phyloP scores from a whole-genome alignment of 2,113 vertebrate genomes.

The Gymnarchus niloticus region DNA sequence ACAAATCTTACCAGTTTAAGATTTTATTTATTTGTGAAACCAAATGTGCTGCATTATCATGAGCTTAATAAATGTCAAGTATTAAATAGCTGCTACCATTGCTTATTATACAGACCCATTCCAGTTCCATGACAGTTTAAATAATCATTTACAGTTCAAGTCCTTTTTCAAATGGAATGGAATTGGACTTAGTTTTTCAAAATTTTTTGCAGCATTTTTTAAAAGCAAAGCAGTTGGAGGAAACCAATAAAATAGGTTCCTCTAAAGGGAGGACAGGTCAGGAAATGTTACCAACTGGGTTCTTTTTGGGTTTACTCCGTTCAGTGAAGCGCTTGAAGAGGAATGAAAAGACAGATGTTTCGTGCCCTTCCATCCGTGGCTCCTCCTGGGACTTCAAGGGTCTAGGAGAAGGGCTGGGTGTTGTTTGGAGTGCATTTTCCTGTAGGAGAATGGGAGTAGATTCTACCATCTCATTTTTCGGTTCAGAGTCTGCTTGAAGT shows the following conservation, averaged over 20 bases:
- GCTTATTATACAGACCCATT: background rate
- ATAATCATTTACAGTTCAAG: background rate
- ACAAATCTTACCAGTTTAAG: background rate
- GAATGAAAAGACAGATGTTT: slow-evolving; percentile 42
- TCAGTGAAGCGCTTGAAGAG: slow-evolving; percentile 61
- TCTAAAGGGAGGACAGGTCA: background rate
- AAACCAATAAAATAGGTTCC: background rate
- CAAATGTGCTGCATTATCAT: background rate
- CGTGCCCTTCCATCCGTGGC: slow-evolving; percentile 17
- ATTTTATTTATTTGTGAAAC: background rate
- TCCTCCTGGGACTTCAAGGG: slow-evolving; percentile 11
- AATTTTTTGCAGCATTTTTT: too few relatives aligned
- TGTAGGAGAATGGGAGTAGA: background rate
- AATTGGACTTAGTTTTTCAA: background rate
- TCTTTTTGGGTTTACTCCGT: slow-evolving; percentile 35
- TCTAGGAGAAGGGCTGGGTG: slow-evolving; percentile 17
- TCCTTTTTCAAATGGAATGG: background rate
- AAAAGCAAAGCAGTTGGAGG: background rate
- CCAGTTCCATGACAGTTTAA: background rate
- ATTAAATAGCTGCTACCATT: background rate
- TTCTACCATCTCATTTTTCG: slow-evolving; percentile 23
- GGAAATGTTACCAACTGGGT: slow-evolving; percentile 26
- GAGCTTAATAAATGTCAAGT: background rate
- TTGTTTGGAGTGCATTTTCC: slow-evolving; percentile 25
- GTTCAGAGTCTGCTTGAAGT: background rate